Base-by-base conservation (phyloP, 2,797 vertebrate species). In the Atherinosoma microstoma region DNA sequence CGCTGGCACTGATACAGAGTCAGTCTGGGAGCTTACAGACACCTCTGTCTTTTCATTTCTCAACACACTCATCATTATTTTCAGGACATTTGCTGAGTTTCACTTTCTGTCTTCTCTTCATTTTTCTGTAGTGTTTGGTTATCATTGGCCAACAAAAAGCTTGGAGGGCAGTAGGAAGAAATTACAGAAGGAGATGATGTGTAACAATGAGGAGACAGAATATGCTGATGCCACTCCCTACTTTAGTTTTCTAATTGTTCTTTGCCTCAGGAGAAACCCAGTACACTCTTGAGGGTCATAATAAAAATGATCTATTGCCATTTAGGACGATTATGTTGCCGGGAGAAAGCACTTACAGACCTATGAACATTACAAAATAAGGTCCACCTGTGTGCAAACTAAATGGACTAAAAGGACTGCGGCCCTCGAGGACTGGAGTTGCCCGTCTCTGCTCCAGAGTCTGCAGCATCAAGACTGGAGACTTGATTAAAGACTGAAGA, bases 241-340 rank as follows among this genome's bases (percentile, higher is more conserved):
- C 80, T 81, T 80, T 76, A 84, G 61, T 8, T 45, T 53, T 73
- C 40, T 58, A 42, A 75, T 79, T 79, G 47, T 58, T 79, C 58
- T 18, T 71, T 24, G 32, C 60, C 66, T 4, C 61, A 34, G 80
- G 65, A 82, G 68, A 73, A 57, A 49, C 62, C 54, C 16, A 9
- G 71, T 5, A n/a, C 40, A 15, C 11, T 42, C 67, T 79, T 64
- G 40, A 49, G 30, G 71, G 54, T 40, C 38, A 40, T 32, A 65
- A 70, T 54, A 53, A 67, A 79, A 72, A 70, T 68, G 40, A 24
- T 40, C 36, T 64, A 13, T 65, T 79, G 56, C 73, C 64, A 35
- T 68, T 80, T 67, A 10, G 4, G 42, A 64, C 29, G 45, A 67
- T 69, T 70, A 72, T 49, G 38, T 72, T 13, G 20, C n/a, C 42